These are phyloP conservation scores for Leptestheria dahalacensis DNA, from an alignment of 1,140 invertebrate genomes.

Conservation along the genomic window DNA sequence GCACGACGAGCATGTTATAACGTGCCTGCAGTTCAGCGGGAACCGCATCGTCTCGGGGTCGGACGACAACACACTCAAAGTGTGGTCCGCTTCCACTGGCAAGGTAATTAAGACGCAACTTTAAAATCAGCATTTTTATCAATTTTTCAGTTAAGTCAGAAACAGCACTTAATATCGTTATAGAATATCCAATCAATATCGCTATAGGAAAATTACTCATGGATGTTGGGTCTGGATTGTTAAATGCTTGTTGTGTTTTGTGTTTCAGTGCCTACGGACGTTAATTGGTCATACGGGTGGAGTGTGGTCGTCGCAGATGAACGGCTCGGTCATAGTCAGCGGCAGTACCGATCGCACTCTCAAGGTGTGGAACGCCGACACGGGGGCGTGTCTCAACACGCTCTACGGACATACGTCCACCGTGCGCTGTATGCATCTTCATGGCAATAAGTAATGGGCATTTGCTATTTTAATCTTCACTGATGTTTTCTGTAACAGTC, in stretches of 20 bases:
- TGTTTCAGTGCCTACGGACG: constrained; percentile 71
- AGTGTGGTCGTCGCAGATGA: constrained; percentile 97
- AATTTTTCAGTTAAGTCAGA: constrained; percentile 2
- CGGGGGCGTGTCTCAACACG: constrained; percentile 79
- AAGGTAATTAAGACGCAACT: constrained; percentile 45
- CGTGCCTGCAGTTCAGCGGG: constrained; percentile 92
- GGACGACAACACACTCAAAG: constrained; percentile 96
- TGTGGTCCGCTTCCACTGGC: constrained; percentile 90
- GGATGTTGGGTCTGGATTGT: too few relatives aligned
- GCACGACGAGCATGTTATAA: constrained; percentile 98
- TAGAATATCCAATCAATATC: too few relatives aligned
- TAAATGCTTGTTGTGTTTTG: too few relatives aligned
- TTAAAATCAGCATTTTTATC: constrained; percentile 3
- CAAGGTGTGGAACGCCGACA: constrained; percentile 92
- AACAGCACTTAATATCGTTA: too few relatives aligned
- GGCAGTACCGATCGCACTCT: constrained; percentile 94
- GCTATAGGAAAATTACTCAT: too few relatives aligned
- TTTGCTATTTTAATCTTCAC: neutral
- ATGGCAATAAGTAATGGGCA: constrained; percentile 66
- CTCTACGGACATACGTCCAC: constrained; percentile 95
- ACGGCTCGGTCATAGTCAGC: constrained; percentile 79
- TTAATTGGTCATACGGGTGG: constrained; percentile 92
- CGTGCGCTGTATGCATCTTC: constrained; percentile 93
- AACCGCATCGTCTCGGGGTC: constrained; percentile 93
- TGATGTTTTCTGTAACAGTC: too few relatives aligned